Percentiles rank a stretch among this genome's conserved stretches.
phyloP scores from a whole-genome alignment of 2,888 invertebrate species.

The Pandemis cinnamomeana region DNA sequence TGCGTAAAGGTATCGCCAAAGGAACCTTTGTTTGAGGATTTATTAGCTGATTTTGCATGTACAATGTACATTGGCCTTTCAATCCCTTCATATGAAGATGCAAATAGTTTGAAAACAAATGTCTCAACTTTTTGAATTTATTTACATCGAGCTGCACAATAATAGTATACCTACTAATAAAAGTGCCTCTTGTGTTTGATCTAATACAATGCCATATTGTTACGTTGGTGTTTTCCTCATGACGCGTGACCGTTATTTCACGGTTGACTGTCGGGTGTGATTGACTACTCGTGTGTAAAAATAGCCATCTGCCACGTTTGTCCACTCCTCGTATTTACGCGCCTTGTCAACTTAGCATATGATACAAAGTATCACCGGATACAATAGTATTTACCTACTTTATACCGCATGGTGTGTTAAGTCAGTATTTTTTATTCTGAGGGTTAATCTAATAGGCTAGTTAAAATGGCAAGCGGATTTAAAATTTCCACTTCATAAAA shows the following conservation, averaged over 20 bases:
- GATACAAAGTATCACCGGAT: not conserved
- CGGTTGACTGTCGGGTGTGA: slow-evolving; percentile 25
- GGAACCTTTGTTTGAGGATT: slow-evolving; percentile 58
- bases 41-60: slow-evolving; percentile 30
- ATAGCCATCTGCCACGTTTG: slow-evolving; percentile 27
- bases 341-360: not conserved
- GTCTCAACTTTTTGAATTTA: too few relatives aligned
- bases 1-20: slow-evolving; percentile 57
- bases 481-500: not conserved
- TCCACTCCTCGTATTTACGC: slow-evolving; percentile 9
- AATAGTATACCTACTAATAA: not conserved
- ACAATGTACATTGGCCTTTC: slow-evolving; percentile 36
- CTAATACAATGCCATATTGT: slow-evolving; percentile 46
- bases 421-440: not conserved
- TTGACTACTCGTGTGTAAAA: slow-evolving; percentile 30
- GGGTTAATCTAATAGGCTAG: not conserved
- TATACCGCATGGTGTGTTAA: not conserved
- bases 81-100: too few relatives aligned
- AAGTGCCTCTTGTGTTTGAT: slow-evolving; percentile 46
- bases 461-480: not conserved
- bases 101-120: too few relatives aligned
- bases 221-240: slow-evolving; percentile 28
- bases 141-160: not conserved
- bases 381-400: not conserved
- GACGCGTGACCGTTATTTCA: slow-evolving; percentile 31